Evolutionary conservation across 2,888 invertebrate species (phyloP).

Genomic region (Acrocyrtus sp.): DNA sequence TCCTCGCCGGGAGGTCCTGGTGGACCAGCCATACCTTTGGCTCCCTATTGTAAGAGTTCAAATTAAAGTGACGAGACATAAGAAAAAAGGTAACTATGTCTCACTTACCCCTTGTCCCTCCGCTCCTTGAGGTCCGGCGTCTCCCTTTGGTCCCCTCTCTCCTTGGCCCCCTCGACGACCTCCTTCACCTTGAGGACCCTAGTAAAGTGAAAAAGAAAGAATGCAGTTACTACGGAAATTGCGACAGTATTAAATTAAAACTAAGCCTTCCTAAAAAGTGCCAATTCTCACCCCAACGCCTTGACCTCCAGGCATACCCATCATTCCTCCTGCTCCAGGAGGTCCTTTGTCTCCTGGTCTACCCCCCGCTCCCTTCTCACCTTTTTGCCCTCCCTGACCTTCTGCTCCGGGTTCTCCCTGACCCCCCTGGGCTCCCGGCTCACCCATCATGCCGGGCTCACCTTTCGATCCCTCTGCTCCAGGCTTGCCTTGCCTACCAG

Average conservation of each 20-base stretch:
- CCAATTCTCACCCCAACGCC: slow-evolving; percentile 73
- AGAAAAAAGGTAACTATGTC: neutral
- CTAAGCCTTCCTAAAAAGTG: too few relatives aligned
- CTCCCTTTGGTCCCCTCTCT: slow-evolving; percentile 78
- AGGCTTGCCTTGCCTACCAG: slow-evolving; percentile 77
- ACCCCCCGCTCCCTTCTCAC: slow-evolving; percentile 78
- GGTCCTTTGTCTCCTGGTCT: slow-evolving; percentile 81
- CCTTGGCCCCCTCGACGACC: slow-evolving; percentile 80
- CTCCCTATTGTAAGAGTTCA: slow-evolving; percentile 69
- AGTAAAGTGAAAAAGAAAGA: neutral
- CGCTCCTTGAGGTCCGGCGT: too few relatives aligned
- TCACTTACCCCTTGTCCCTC: slow-evolving; percentile 74
- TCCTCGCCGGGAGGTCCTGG: slow-evolving; percentile 80
- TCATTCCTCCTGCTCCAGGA: slow-evolving; percentile 73
- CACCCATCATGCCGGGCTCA: slow-evolving; percentile 74
- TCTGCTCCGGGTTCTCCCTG: slow-evolving; percentile 72
- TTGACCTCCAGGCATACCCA: slow-evolving; percentile 75
- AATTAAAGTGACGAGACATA: too few relatives aligned
- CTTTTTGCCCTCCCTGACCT: slow-evolving; percentile 67
- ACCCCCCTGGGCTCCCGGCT: slow-evolving; percentile 70
- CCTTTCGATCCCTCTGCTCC: slow-evolving; percentile 81
- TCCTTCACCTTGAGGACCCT: slow-evolving; percentile 75
- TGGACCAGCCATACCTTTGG: slow-evolving; percentile 80
- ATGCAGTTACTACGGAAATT: neutral
- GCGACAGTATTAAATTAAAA: neutral